Evolutionary conservation across 2,797 vertebrate species (phyloP), one percentile per base, ranked within the genome.

Genomic region (Lepus townsendii): DNA sequence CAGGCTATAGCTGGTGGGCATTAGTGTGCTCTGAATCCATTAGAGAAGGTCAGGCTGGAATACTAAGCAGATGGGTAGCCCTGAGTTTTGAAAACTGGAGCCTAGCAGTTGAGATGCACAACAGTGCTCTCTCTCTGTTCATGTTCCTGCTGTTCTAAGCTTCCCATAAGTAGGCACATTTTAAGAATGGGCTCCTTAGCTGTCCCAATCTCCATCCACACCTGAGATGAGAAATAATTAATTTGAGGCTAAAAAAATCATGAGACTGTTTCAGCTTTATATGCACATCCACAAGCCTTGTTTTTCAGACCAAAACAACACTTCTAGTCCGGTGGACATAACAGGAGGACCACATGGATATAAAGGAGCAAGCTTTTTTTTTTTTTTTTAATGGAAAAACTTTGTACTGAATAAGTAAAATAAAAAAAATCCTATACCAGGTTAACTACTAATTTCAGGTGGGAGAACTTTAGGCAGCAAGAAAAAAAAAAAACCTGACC

Each of bases 1-100:
- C 83, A 86, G 93, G 88, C 90, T 83, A 11, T 96, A 76, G 86
- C 92, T 89, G 72, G 52, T 71, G 94, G 95, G 86, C 90, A 68
- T 83, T 73, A 42, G 27, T 83, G 76, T 84, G 69, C 83, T 94
- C 86, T 82, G 92, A 95, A 91, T 93, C 84, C 83, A 65, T 93
- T 76, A 88, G 86, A 47, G 90, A 66, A 90, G 90, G 89, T 95
- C 88, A 88, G 90, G 63, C 38, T 68, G 19, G 89, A 95, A 96
- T 91, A 79, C 76, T 50, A 94, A 97, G 78, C 57, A 96, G 75
- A 92, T 79, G 79, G 79, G 62, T 19, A 92, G 69, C 32, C 26
- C 80, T 19, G 68, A 83, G 83, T 78, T 85, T 80, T 68, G 85
- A 89, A 88, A 90, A 42, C 9, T 68, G 83, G 79, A 57, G 57